These are phyloP conservation scores for Abrostola tripartita DNA, from an alignment of 2,888 invertebrate species.

Conservation along the genomic window DNA sequence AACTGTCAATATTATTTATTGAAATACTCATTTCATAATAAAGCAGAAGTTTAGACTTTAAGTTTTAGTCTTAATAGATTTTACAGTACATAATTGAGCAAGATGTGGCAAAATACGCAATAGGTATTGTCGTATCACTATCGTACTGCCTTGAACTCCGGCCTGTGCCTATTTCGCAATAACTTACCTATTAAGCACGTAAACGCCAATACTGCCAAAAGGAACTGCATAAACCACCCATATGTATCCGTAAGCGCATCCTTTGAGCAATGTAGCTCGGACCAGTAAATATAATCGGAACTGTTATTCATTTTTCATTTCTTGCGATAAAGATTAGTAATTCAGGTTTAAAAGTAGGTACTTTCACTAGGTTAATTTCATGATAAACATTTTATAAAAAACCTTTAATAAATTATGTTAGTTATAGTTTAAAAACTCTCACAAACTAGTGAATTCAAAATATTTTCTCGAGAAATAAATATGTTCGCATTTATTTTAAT, in stretches of 20 bases:
- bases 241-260: conserved; percentile 92
- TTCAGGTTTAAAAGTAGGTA: conserved; percentile 17
- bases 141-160: conserved; percentile 45
- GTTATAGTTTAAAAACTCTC: conserved; percentile 4
- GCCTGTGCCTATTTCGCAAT: conserved; percentile 33
- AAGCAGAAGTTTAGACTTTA: too few species aligned
- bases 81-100: conserved; percentile 6
- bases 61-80: too few species aligned
- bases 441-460: conserved; percentile 21
- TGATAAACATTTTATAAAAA: conserved; percentile 13
- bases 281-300: conserved; percentile 80
- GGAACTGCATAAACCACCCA: conserved; percentile 92
- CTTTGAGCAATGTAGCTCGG: conserved; percentile 90
- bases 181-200: conserved; percentile 91
- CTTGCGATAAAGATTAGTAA: conserved; percentile 31
- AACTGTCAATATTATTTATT: too few species aligned
- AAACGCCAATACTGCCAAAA: conserved; percentile 91
- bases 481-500: conserved; percentile 13
- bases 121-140: conserved; percentile 21
- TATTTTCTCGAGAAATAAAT: conserved; percentile 10
- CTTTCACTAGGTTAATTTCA: conserved; percentile 35
- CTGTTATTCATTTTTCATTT: conserved; percentile 85
- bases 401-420: conserved; percentile 1
- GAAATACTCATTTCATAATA: too few species aligned
- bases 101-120: conserved; percentile 29